Conservation (phyloP, 2,797 vertebrate species). For the Muscicapa striata region DNA sequence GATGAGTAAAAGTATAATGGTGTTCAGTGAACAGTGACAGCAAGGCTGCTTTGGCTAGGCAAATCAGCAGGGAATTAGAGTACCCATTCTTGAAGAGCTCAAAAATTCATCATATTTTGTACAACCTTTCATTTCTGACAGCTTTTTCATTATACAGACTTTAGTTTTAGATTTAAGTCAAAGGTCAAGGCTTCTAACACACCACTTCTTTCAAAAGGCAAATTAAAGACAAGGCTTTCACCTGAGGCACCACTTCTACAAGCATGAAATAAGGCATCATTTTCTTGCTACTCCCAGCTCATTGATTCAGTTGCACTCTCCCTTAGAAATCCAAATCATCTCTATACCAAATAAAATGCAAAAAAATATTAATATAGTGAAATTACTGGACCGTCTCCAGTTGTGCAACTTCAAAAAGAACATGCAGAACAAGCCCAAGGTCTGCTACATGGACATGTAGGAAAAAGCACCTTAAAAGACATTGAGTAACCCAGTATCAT, state of each 20-base stretch:
- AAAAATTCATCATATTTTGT: neutral
- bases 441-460: neutral
- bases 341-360: neutral
- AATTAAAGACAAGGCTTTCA: neutral
- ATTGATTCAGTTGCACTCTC: neutral
- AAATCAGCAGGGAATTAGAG: neutral
- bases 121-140: slow-evolving; percentile 20
- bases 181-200: neutral
- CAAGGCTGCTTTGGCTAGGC: neutral
- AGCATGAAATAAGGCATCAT: neutral
- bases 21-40: neutral
- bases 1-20: neutral
- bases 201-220: neutral
- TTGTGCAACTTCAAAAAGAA: neutral
- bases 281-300: neutral
- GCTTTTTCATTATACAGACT: slow-evolving; percentile 2
- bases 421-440: neutral
- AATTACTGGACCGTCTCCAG: neutral
- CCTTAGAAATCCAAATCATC: neutral
- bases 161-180: slow-evolving; percentile 24
- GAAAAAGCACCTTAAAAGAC: neutral
- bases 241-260: neutral
- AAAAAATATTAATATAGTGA: neutral
- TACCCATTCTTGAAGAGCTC: neutral
- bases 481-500: neutral